Evolutionary conservation across 2,888 invertebrate genomes (phyloP).

Genomic region (Ceriagrion tenellum): DNA sequence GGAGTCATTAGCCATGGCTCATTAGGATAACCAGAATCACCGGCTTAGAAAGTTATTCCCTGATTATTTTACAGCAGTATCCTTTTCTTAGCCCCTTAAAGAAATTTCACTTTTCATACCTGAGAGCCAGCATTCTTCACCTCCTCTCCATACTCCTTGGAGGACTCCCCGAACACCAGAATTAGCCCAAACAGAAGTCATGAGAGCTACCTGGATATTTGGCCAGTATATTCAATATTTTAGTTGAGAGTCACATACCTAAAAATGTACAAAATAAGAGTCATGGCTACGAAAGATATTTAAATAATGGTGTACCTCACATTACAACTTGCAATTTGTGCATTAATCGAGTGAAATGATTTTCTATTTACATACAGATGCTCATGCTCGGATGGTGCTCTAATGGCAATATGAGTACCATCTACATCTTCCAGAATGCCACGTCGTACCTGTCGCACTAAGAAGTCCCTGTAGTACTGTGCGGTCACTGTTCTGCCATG

Average conservation of each 20-base stretch:
- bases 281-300: neutral
- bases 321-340: neutral
- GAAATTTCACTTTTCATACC: neutral
- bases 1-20: conserved; percentile 69
- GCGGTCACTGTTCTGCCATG: too few species aligned
- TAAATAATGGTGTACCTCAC: neutral
- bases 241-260: neutral
- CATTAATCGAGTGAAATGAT: too few species aligned
- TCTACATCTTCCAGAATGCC: too few species aligned
- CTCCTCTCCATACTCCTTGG: neutral
- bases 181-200: neutral
- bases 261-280: neutral
- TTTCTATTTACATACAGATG: too few species aligned
- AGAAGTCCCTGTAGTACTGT: too few species aligned
- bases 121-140: too few species aligned
- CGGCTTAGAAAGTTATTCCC: neutral
- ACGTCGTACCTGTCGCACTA: too few species aligned
- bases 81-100: neutral
- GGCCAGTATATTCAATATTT: neutral
- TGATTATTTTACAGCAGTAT: neutral
- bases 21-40: conserved; percentile 68
- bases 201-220: neutral
- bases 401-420: too few species aligned
- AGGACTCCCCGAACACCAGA: neutral
- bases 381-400: too few species aligned